phyloP scores from a whole-genome alignment of 2,888 invertebrate genomes.

The Drosophila bunnanda region DNA sequence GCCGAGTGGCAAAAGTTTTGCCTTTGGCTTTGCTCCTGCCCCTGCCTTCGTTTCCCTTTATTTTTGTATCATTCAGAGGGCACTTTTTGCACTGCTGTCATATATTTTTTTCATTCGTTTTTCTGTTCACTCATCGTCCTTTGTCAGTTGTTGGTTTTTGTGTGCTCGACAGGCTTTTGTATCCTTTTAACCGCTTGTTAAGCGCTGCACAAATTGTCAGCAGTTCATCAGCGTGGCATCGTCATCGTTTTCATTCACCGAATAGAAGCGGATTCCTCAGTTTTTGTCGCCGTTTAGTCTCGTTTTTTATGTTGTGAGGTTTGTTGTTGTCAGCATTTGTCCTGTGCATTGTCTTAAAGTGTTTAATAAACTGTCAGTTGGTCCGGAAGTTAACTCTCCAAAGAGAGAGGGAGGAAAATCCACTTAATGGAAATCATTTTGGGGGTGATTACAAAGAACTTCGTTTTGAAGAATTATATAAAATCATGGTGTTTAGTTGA shows the following conservation, averaged over 20 bases:
- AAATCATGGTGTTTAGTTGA: neutral
- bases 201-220: conserved; percentile 75
- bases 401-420: neutral
- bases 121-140: conserved; percentile 17
- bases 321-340: conserved; percentile 28
- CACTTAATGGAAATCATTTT: neutral
- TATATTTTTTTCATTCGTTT: conserved; percentile 31
- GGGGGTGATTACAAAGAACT: neutral
- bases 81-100: conserved; percentile 62
- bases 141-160: conserved; percentile 33
- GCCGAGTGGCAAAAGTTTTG: conserved; percentile 72
- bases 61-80: conserved; percentile 54
- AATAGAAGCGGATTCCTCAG: conserved; percentile 38
- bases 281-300: conserved; percentile 1
- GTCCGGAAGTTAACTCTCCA: conserved; percentile 18
- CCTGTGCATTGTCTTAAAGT: conserved; percentile 51
- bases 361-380: conserved; percentile 61
- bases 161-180: conserved; percentile 55
- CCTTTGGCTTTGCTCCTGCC: conserved; percentile 23
- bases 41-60: neutral
- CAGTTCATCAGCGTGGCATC: conserved; percentile 70
- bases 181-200: conserved; percentile 78
- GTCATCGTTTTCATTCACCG: conserved; percentile 42
- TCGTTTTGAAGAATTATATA: neutral
- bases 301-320: conserved; percentile 2